A percentile compares a stretch with the other conserved stretches of the same genome.
These are phyloP conservation scores for Polia nebulosa DNA, from an alignment of 2,888 invertebrate genomes.

Conservation along the genomic window DNA sequence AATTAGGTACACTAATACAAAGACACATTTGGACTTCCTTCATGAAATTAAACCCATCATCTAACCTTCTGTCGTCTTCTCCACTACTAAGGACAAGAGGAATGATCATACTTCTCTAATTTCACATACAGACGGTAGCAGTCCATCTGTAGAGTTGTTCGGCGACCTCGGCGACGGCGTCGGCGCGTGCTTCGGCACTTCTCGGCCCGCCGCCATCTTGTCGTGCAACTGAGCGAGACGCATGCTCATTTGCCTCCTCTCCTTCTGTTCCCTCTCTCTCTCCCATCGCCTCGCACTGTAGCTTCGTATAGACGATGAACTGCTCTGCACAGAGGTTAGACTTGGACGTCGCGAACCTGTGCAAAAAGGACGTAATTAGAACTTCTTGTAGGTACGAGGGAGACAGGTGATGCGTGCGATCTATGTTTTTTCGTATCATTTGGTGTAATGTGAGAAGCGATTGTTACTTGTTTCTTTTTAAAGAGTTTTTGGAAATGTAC, in stretches of 20 bases:
- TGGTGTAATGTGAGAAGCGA: constrained; percentile 53
- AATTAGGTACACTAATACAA: too few relatives aligned
- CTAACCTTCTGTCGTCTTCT: constrained; percentile 47
- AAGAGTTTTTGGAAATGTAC: constrained; percentile 31
- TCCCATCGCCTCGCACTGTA: constrained; percentile 96
- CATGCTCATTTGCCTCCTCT: constrained; percentile 95
- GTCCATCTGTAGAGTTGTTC: constrained; percentile 95
- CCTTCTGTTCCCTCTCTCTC: constrained; percentile 95
- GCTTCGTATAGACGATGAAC: constrained; percentile 95
- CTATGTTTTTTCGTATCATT: constrained; percentile 26
- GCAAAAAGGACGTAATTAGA: constrained; percentile 56
- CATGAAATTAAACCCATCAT: constrained; percentile 39
- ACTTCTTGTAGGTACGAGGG: constrained; percentile 18
- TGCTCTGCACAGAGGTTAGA: constrained; percentile 96
- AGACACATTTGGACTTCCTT: constrained; percentile 25
- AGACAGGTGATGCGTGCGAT: constrained; percentile 43
- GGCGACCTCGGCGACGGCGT: constrained; percentile 95
- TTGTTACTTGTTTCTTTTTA: constrained; percentile 43
- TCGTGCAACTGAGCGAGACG: constrained; percentile 93
- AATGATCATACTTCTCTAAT: constrained; percentile 93
- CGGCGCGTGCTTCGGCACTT: constrained; percentile 89
- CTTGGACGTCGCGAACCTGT: constrained; percentile 97
- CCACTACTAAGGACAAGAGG: constrained; percentile 72
- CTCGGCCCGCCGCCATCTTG: constrained; percentile 90
- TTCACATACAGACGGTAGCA: constrained; percentile 95